A percentile compares a stretch with the other conserved stretches of the same genome.
phyloP scores from a whole-genome alignment of 2,797 vertebrate genomes.

The Stomatorhinus walkeri region DNA sequence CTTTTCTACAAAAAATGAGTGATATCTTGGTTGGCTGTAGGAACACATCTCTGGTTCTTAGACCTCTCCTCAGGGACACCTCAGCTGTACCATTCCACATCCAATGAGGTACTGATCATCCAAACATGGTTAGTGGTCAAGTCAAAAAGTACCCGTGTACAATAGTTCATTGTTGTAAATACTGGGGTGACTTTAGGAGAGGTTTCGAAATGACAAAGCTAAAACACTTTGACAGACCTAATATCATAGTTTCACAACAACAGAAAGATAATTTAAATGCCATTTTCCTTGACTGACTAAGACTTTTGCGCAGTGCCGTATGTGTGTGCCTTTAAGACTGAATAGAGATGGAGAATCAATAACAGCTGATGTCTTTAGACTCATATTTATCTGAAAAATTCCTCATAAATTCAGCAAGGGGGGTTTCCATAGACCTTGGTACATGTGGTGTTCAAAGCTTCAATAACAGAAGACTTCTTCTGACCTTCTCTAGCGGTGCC shows the following conservation, averaged over 20 bases:
- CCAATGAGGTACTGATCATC: not conserved
- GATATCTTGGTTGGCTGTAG: not conserved
- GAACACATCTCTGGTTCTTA: not conserved
- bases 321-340: not conserved
- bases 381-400: slow-evolving; percentile 32
- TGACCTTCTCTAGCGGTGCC: slow-evolving; percentile 23
- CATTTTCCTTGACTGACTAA: not conserved
- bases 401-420: slow-evolving; percentile 42
- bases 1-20: not conserved
- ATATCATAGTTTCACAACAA: not conserved
- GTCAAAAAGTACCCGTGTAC: not conserved
- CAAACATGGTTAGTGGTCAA: not conserved
- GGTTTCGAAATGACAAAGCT: not conserved
- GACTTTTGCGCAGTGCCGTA: not conserved
- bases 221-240: not conserved
- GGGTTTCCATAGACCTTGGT: slow-evolving; percentile 36
- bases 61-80: not conserved
- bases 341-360: not conserved
- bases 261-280: not conserved
- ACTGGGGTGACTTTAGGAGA: not conserved
- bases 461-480: not conserved
- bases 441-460: slow-evolving; percentile 39
- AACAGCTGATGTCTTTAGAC: not conserved
- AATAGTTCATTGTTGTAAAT: not conserved
- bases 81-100: not conserved